Conservation (phyloP, 2,113 vertebrate species). For the Cyrtonyx montezumae region DNA sequence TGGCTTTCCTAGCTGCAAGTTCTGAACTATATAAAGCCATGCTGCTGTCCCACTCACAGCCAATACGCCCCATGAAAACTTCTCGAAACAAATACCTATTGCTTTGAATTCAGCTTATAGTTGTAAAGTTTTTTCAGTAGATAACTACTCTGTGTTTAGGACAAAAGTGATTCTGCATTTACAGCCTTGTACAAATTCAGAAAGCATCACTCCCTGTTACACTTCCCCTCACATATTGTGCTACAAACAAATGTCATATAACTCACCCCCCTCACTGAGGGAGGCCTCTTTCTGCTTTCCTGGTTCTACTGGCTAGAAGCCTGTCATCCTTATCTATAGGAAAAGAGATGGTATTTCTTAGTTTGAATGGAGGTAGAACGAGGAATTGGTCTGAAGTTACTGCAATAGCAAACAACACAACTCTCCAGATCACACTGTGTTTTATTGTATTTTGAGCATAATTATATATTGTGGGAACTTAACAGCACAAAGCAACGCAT, state of each 20-base stretch:
- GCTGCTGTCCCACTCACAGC: not conserved
- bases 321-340: not conserved
- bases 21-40: not conserved
- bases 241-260: not conserved
- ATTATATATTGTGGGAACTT: not conserved
- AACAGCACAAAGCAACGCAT: not conserved
- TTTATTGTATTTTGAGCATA: not conserved
- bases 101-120: not conserved
- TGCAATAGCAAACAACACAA: not conserved
- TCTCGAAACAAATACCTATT: not conserved
- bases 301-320: not conserved
- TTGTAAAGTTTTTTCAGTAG: not conserved
- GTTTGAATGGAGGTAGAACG: not conserved
- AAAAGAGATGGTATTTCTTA: rapidly evolving
- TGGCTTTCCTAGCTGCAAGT: not conserved
- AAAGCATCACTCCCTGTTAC: rapidly evolving
- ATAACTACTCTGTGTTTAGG: rapidly evolving
- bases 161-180: not conserved
- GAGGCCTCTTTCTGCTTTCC: rapidly evolving
- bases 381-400: rapidly evolving
- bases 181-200: not conserved
- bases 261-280: not conserved
- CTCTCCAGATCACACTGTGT: rapidly evolving
- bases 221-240: not conserved
- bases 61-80: not conserved